Conservation (phyloP, 2,888 invertebrate species). For the Syrphus vitripennis region DNA sequence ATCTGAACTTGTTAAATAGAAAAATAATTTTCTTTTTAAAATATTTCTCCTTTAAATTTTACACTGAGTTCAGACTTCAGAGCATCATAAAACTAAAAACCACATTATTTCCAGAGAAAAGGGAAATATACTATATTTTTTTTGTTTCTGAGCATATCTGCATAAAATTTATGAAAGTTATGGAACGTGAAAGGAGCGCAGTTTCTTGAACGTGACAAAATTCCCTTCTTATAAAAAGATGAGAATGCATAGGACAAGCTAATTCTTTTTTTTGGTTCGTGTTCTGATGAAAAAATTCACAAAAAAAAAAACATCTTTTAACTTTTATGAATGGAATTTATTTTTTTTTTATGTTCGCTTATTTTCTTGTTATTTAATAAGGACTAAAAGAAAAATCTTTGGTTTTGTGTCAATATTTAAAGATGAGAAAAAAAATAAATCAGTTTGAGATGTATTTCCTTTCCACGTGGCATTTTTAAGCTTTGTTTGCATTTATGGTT, state of each 20-base stretch:
- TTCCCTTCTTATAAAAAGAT: background rate
- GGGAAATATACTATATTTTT: background rate
- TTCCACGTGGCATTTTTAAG: conserved; percentile 8
- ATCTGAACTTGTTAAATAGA: background rate
- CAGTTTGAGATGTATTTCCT: background rate
- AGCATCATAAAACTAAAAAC: background rate
- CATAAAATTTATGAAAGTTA: conserved; percentile 3
- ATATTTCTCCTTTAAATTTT: background rate
- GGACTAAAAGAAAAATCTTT: background rate
- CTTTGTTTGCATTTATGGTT: background rate
- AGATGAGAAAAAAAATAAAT: background rate
- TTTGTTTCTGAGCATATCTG: background rate
- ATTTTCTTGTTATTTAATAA: conserved; percentile 33
- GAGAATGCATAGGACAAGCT: background rate
- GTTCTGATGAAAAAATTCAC: background rate
- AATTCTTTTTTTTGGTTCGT: background rate
- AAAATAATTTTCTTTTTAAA: background rate
- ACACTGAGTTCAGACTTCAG: too few species aligned
- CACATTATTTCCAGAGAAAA: background rate
- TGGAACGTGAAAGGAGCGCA: conserved; percentile 5
- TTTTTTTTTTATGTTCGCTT: background rate
- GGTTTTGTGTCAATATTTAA: conserved; percentile 23
- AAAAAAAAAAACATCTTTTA: background rate
- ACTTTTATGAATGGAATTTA: background rate
- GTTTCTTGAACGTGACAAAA: conserved; percentile 14